Conservation (phyloP, 2,797 vertebrate genomes). For the Phaenicophaeus curvirostris region DNA sequence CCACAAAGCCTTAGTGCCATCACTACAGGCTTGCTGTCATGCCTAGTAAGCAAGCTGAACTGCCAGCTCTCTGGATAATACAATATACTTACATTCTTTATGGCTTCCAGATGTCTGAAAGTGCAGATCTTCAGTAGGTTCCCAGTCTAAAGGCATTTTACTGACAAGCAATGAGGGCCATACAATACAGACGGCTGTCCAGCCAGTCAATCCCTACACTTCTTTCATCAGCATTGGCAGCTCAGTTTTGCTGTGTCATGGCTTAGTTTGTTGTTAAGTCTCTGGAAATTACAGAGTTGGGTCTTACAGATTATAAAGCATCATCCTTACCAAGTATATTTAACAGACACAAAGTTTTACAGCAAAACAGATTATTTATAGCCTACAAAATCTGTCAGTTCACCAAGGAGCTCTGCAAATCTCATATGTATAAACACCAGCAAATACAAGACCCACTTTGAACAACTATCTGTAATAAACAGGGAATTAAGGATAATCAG, state of each 20-base stretch:
- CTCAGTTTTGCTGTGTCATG: not conserved
- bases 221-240: not conserved
- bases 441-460: not conserved
- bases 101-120: not conserved
- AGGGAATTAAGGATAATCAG: not conserved
- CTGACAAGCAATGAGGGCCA: fast-evolving
- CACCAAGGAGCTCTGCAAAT: not conserved
- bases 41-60: not conserved
- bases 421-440: not conserved
- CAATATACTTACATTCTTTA: not conserved
- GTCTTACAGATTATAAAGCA: not conserved
- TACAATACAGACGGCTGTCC: not conserved
- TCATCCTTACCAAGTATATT: not conserved
- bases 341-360: not conserved
- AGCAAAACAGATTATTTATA: not conserved
- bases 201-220: not conserved
- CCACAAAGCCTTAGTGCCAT: not conserved
- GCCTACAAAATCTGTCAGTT: not conserved
- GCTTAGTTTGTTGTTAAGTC: not conserved
- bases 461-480: not conserved
- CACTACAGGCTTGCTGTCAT: fast-evolving
- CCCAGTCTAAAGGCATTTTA: not conserved
- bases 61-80: not conserved
- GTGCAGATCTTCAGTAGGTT: not conserved
- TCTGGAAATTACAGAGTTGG: not conserved